Evolutionary conservation across 1,140 invertebrate species (phyloP).

Genomic region (Diorhabda elongata): DNA sequence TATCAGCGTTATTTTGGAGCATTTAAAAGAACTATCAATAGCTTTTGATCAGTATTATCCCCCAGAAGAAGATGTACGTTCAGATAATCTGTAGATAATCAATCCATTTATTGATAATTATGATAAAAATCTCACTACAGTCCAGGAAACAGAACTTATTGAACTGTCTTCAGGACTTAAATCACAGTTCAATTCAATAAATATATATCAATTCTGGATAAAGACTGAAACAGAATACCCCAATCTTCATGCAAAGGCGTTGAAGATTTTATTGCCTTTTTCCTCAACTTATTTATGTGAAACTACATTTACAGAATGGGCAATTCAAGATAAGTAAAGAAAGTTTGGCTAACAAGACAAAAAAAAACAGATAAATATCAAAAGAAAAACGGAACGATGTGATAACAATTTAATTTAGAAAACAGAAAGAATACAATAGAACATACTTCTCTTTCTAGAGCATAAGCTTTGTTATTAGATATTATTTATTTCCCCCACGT

Average conservation of each 20-base stretch:
- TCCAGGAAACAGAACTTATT: background rate
- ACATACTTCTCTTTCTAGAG: too few species aligned
- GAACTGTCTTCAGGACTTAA: background rate
- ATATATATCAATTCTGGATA: background rate
- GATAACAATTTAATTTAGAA: too few species aligned
- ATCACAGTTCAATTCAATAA: background rate
- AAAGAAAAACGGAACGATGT: too few species aligned
- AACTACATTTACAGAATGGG: background rate
- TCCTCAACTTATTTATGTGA: background rate
- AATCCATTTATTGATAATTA: conserved; percentile 5
- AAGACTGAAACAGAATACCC: background rate
- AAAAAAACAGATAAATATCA: too few species aligned
- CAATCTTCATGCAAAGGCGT: background rate
- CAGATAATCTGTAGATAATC: too few species aligned
- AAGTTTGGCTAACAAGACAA: too few species aligned
- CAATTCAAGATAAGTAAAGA: too few species aligned
- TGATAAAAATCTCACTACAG: conserved; percentile 14
- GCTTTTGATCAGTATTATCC: conserved; percentile 7
- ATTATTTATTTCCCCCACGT: too few species aligned
- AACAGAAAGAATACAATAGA: too few species aligned
- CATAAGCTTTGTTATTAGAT: too few species aligned
- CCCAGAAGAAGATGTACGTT: background rate
- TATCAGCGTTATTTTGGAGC: background rate
- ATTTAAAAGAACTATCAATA: conserved; percentile 7
- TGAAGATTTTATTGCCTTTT: background rate